phyloP scores from a whole-genome alignment of 1,140 invertebrate genomes.

The Drosophila leontia region DNA sequence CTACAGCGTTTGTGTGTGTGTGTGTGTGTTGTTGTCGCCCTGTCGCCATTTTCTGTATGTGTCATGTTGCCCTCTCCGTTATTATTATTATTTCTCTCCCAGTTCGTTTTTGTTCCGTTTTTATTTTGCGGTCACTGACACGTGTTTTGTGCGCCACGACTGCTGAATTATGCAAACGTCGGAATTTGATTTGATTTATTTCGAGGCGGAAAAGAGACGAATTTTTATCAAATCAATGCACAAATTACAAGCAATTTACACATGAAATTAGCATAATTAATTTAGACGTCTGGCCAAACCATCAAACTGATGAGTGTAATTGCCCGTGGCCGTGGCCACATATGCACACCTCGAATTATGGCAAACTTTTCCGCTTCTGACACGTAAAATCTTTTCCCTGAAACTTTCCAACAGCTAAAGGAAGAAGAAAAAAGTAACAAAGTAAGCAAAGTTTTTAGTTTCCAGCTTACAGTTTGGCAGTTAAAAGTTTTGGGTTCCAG shows the following conservation, averaged over 20 bases:
- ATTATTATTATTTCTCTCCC: slow-evolving; percentile 35
- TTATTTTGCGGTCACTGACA: slow-evolving; percentile 72
- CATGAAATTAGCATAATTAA: slow-evolving; percentile 79
- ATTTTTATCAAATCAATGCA: slow-evolving; percentile 76
- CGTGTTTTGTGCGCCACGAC: slow-evolving; percentile 50
- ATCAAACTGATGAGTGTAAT: slow-evolving; percentile 64
- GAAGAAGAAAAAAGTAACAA: slow-evolving; percentile 6
- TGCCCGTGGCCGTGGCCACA: slow-evolving; percentile 18
- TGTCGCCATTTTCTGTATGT: slow-evolving; percentile 52
- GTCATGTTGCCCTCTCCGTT: slow-evolving; percentile 38
- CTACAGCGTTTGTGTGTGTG: background rate
- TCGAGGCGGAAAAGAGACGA: slow-evolving; percentile 23
- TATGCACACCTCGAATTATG: slow-evolving; percentile 25
- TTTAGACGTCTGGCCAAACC: slow-evolving; percentile 44
- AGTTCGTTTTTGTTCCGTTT: slow-evolving; percentile 29
- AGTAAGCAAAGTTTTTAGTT: slow-evolving; percentile 32
- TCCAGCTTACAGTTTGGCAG: slow-evolving; percentile 27
- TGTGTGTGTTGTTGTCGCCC: slow-evolving; percentile 23
- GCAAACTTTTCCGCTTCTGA: slow-evolving; percentile 34
- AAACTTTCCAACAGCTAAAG: slow-evolving; percentile 26
- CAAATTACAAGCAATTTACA: slow-evolving; percentile 72
- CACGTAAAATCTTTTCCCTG: slow-evolving; percentile 46
- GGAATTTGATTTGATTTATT: slow-evolving; percentile 75
- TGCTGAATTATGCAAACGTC: slow-evolving; percentile 71
- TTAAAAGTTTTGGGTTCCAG: slow-evolving; percentile 44